Percentiles rank a stretch among this genome's conserved stretches.
Conservation (phyloP, 1,140 invertebrate genomes). For the Panonychus citri region DNA sequence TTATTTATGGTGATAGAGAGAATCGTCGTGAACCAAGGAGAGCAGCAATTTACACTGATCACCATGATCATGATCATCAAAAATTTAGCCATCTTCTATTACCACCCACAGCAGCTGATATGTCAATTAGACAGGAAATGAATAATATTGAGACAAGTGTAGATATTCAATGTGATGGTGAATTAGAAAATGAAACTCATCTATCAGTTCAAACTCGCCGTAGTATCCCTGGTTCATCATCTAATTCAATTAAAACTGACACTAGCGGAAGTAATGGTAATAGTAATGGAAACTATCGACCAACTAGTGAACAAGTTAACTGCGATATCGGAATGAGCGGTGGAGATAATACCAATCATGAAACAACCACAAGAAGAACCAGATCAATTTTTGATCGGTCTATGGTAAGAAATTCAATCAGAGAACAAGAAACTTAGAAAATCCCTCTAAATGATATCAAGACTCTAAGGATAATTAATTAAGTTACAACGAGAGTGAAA, state of each 20-base stretch:
- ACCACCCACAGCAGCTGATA: neutral
- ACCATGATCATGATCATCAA: neutral
- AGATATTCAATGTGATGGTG: neutral
- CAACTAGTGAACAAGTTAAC: too few relatives aligned
- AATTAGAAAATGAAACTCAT: neutral
- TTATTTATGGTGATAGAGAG: slow-evolving; percentile 1
- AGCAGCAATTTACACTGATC: too few relatives aligned
- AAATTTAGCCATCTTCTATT: neutral
- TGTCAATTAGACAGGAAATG: too few relatives aligned
- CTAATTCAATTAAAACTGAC: neutral
- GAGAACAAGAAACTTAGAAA: too few relatives aligned
- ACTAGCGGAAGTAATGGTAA: neutral
- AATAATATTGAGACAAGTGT: neutral
- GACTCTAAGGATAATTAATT: too few relatives aligned
- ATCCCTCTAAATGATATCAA: too few relatives aligned
- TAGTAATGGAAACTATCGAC: too few relatives aligned
- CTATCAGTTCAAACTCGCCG: neutral
- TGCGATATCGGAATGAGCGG: too few relatives aligned
- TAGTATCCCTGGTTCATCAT: neutral
- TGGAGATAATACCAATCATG: too few relatives aligned
- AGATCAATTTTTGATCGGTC: neutral
- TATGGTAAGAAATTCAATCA: neutral
- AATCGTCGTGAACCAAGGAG: neutral
- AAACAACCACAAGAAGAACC: neutral
- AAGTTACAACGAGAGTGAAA: too few relatives aligned